Conservation (phyloP, 1,140 invertebrate species). For the Helicoverpa armigera region DNA sequence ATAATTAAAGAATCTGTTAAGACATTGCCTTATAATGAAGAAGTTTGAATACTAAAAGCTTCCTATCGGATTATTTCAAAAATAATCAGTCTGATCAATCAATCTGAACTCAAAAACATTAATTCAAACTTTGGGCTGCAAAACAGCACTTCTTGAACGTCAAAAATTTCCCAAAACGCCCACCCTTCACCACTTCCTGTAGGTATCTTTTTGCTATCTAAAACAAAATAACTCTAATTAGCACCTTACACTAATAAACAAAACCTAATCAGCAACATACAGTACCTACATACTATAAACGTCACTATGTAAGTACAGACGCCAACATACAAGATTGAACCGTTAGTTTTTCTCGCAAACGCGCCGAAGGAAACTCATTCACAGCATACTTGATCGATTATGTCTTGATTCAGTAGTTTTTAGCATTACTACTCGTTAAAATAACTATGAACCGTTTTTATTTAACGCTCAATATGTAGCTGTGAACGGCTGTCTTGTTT, state of each 20-base stretch:
- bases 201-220: no score
- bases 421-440: slow-evolving; percentile 40
- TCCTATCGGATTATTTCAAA: no score
- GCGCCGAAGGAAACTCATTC: slow-evolving; percentile 37
- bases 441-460: slow-evolving; percentile 29
- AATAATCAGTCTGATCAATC: no score
- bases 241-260: not conserved
- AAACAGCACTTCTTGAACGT: no score
- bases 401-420: slow-evolving; percentile 35
- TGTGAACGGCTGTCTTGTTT: slow-evolving; percentile 32
- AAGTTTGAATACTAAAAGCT: no score
- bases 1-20: no score
- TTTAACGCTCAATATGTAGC: slow-evolving; percentile 40
- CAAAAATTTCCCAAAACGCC: no score
- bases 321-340: not conserved
- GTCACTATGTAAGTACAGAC: not conserved
- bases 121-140: no score
- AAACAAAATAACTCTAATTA: no score
- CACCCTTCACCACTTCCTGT: no score
- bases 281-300: not conserved
- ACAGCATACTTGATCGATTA: slow-evolving; percentile 38
- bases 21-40: no score
- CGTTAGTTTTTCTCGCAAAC: slow-evolving; percentile 43
- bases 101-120: no score
- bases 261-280: not conserved